Base-by-base conservation (phyloP, 2,888 invertebrate species). In the Lomographa bimaculata region DNA sequence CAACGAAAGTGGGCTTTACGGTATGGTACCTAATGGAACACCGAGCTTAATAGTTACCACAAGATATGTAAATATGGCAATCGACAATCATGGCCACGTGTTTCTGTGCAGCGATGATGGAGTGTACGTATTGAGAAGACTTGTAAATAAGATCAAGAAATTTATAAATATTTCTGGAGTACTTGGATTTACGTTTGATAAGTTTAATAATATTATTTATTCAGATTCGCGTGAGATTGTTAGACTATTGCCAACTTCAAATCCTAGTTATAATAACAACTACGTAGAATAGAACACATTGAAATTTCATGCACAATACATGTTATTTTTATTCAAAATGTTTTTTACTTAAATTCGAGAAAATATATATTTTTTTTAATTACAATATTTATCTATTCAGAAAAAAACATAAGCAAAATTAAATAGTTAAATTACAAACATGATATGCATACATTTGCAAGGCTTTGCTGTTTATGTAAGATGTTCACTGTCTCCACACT, bases 31-130 rank as follows among this genome's bases (percentile, higher is more conserved):
- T 7, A 60, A 56, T 24, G 43, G 46, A 0, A 2, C 18, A 86
- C 1, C 62, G 60, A 35, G 71, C n/a, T n/a, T n/a, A n/a, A 14
- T 14, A 14, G 14, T 14, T 4, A n/a, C n/a, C n/a, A n/a, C 78
- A 0, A 69, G 64, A 18, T 84, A 83, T 46, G 18, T 76, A 0
- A 75, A 78, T 0, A 76, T 85, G 53, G 69, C 80, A 0, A 51
- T 65, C 0, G 83, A 86, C 47, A 77, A 73, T 8, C 54, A 64
- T 5, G 82, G 78, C 0, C 46, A 60, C 2, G 71, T 85, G 0
- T 65, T 79, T 36, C 61, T 79, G 0, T 79, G 79, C 33, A 77
- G 73, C 50, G 84, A 86, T 41, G 77, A 79, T 11, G 84, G 79
- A 0, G 76, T 86, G 19, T 85, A 68, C 19, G 63, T 79, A 0